Base-by-base conservation (phyloP, 2,797 vertebrate species). In the Micromesistius poutassou region DNA sequence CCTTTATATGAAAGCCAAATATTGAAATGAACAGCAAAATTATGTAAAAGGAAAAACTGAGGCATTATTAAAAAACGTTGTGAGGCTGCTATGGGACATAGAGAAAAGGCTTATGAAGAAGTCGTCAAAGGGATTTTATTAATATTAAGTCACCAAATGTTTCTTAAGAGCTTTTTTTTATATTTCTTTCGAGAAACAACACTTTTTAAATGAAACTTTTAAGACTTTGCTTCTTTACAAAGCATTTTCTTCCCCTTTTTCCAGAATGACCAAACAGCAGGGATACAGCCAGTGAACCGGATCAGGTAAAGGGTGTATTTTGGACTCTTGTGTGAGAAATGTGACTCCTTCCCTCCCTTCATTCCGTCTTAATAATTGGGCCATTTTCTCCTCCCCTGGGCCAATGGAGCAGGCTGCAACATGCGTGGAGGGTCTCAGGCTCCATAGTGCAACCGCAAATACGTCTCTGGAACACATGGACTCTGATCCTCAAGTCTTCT, bases 391-490 rank as follows among this genome's bases (percentile, higher is more conserved):
- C 81, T 87, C 79, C 89, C 83, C 81, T 22, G 91, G 93, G 90
- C 87, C 84, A 84, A 62, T 79, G 86, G 90, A 92, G 94, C 96
- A 96, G 93, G 96, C 91, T 95, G 91, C 90, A 94, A 95, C 96
- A 94, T 96, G 96, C 92, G 92, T 89, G 92, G 89, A 91, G 91
- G 85, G 90, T 91, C 95, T 95, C 94, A 13, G n/a, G n/a, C 55
- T 62, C 55, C n/a, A 19, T 14, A 22, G 16, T 55, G 46, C 46
- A 55, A 55, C 46, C 90, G 12, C 90, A 94, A 96, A 94, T 93
- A 89, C 31, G 89, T 91, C 94, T 94, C 91, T 25, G 55, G 22
- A 62, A 10, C 55, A 62, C 55, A 62, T 25, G 4, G 55, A 62
- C n/a, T 55, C 46, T 55, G 46, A 55, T 55, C 46, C 46, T 50